Base-by-base conservation (phyloP, 1,140 invertebrate species). In the Diachasmimorpha longicaudata region DNA sequence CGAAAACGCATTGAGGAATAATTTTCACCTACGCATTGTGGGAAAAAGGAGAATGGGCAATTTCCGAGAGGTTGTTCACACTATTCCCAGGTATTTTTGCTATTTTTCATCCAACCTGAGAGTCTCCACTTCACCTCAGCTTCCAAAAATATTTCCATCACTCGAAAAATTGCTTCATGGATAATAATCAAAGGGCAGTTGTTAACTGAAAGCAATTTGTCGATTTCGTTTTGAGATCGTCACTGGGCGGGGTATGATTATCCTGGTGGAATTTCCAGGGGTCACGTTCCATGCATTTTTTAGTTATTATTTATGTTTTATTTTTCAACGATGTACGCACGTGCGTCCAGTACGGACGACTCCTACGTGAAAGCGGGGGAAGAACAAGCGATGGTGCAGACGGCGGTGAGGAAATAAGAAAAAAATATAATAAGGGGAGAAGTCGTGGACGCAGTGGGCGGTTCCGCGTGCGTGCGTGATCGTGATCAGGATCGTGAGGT, bases 401-500 rank as follows among this genome's bases (percentile, higher is more conserved):
- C 70, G 70, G 52, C 25, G 69, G 25, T 36, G 23, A 74, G 39
- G 63, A n/a, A 72, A 72, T 19, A n/a, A 36, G 70, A 52, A 72
- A 70, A 67, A 71, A 72, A 25, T 63, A 76, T 68, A 31, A 48
- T 48, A 48, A 48, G 44, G 69, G 78, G 63, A 73, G 76, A 80
- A 79, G 72, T 76, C 72, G 78, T 74, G 78, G 77, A 82, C 81
- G 81, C 77, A 83, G 83, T 84, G 82, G 83, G 82, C 84, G 84
- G 84, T 85, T 85, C 83, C 80, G 80, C 81, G 83, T 86, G 83
- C 85, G 84, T 84, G 84, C 83, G 83, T 82, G 84, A 83, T 85
- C 84, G 84, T 84, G 85, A 85, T 86, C 85, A 84, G 83, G 83
- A 85, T 85, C 83, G 80, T 78, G 83, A 86, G 80, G 81, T 79